Base-by-base conservation (phyloP, 2,113 vertebrate genomes). In the Ictidomys tridecemlineatus region DNA sequence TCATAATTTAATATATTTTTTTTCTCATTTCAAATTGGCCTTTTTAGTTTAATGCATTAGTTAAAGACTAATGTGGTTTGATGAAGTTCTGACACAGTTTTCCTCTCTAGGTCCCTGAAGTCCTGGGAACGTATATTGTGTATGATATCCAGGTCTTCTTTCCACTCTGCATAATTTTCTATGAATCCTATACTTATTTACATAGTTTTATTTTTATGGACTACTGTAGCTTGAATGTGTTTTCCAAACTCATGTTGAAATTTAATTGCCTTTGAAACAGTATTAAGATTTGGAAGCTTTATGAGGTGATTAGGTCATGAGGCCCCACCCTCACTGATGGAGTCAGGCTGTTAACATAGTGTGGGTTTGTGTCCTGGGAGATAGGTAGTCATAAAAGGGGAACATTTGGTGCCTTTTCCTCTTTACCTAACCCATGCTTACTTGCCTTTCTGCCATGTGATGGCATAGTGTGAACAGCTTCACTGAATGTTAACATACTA, bases 151-250 rank as follows among this genome's bases (percentile, higher is more conserved):
- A 90, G n/a, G 22, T 72, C 53, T 10, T 76, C 42, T 58, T 61
- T 90, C n/a, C 13, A 87, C 3, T 51, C 28, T 88, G 53, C 30
- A 13, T 74, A 83, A 61, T 7, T 82, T 95, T 72, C 56, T 83
- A 22, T 79, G 37, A 70, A 86, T n/a, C 83, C 22, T 58, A 18
- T 51, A 34, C 12, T 11, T 86, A 87, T 73, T 92, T 53, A 63
- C 32, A 56, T 39, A 93, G 32, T 37, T 34, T 56, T 67, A 32
- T 58, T 80, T 78, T 63, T 96, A 72, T 14, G 56, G 51, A 11
- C 13, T 37, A 12, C 13, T 56, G 2, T 39, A 16, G 24, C 11
- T 73, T 39, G 26, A 56, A 70, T 26, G 51, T 30, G n/a, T 8
- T 4, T 16, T 58, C 14, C 69, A 58, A 58, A 26, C 1, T 51